Evolutionary conservation across 2,888 invertebrate genomes (phyloP), one percentile per base, ranked within the genome.

Genomic region (Odiellus spinosus): DNA sequence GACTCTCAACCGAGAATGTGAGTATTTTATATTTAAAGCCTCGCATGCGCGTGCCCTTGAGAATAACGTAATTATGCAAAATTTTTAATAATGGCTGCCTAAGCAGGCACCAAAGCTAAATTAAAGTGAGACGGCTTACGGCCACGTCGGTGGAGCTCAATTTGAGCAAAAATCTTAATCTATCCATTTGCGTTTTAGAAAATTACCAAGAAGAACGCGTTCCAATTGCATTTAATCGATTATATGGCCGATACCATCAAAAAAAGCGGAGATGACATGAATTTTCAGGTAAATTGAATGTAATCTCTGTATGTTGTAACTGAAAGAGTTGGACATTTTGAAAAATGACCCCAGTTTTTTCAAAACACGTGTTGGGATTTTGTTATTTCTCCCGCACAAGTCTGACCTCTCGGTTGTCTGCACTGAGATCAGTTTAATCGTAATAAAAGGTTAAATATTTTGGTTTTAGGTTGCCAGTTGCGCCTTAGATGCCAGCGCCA

Each of bases 151-250:
- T 36, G 2, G 5, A 36, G 5, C 17, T 36, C 12, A 6, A 2
- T 36, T 15, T 10, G 12, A 17, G n/a, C n/a, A n/a, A n/a, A n/a
- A n/a, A n/a, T n/a, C n/a, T 6, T 26, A 26, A 26, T 26, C 8
- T 6, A 26, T 26, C 8, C 26, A 26, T 26, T 26, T 26, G 5
- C 8, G 4, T 26, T 26, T 8, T 80, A 36, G 38, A 88, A 86
- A 77, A 82, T 90, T 55, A 86, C 76, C 59, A 72, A 76, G 43
- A 84, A 86, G 61, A 90, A 90, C 72, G 88, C 85, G 0, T 91
- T 88, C 76, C 79, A 77, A 53, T 68, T 88, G 2, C 80, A 82
- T 53, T 71, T 90, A 42, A 88, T 90, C 58, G 88, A 91, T 63
- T 81, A 82, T 56, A 76, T 90, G 73, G 73, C 78, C 0, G 76